These are phyloP conservation scores for Sinhomidia bicolor DNA, from an alignment of 2,888 invertebrate genomes.

Conservation along the genomic window DNA sequence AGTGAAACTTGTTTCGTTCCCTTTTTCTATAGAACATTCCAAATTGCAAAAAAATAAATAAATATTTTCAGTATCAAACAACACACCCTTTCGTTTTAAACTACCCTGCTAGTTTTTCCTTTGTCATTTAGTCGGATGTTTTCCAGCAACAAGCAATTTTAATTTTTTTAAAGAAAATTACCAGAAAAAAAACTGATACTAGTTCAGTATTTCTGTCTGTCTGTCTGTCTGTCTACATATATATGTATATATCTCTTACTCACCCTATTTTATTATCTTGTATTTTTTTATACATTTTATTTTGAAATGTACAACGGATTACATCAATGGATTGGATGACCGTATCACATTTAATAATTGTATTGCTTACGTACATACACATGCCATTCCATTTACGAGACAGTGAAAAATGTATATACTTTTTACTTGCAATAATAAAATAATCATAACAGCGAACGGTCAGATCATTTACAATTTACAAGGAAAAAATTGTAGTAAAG, in stretches of 20 bases:
- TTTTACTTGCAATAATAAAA: no score
- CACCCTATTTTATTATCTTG: no score
- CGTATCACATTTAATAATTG: slow-evolving; percentile 32
- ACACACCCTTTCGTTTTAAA: background rate
- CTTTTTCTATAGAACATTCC: no score
- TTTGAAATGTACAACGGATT: background rate
- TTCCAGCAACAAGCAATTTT: slow-evolving; percentile 3
- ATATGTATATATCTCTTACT: no score
- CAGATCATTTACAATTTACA: background rate
- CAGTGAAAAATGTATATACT: background rate
- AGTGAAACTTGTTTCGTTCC: no score
- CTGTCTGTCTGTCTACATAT: no score
- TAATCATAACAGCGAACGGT: background rate
- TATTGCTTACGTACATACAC: no score
- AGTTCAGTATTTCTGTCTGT: no score
- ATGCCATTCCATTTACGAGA: background rate
- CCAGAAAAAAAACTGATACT: background rate
- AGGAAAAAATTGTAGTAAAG: no score
- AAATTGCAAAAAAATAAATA: no score
- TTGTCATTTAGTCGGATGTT: no score
- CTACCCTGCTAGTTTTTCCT: background rate
- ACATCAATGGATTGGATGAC: slow-evolving; percentile 33
- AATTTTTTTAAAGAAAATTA: background rate
- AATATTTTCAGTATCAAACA: background rate
- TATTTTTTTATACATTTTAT: background rate